Evolutionary conservation across 2,113 vertebrate genomes (phyloP).

Genomic region (Corythornis madagascariensis): DNA sequence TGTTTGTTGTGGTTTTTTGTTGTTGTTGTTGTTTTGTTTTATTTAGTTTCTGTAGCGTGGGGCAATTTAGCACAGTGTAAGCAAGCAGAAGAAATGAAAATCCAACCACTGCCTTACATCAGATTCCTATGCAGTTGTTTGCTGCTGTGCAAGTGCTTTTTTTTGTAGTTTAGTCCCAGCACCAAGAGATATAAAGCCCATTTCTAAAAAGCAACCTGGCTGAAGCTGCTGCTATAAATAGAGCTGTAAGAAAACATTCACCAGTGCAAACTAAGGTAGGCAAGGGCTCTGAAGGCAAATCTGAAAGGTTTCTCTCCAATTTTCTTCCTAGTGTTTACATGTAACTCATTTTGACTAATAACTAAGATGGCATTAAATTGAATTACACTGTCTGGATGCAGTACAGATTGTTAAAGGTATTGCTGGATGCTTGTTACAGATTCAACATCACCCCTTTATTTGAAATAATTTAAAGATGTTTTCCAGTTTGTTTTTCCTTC

Average conservation of each 20-base stretch:
- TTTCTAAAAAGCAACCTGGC: slow-evolving; percentile 36
- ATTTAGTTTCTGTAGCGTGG: neutral
- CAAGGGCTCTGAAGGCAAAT: neutral
- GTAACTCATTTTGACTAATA: neutral
- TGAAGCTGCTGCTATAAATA: slow-evolving; percentile 43
- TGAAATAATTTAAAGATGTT: neutral
- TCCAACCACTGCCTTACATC: slow-evolving; percentile 3
- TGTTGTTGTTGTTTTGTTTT: too few relatives aligned
- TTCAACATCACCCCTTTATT: neutral
- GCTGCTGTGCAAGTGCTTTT: slow-evolving; percentile 1
- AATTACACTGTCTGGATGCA: neutral
- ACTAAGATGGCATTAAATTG: neutral
- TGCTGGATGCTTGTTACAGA: neutral
- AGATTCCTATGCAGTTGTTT: neutral
- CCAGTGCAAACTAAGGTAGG: neutral
- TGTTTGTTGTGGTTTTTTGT: too few relatives aligned
- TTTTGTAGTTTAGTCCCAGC: neutral
- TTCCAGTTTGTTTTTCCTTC: neutral
- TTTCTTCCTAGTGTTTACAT: neutral
- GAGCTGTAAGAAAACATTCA: neutral
- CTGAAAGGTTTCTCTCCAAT: neutral
- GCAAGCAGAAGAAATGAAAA: neutral
- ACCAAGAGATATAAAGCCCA: neutral
- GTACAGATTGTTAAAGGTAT: neutral
- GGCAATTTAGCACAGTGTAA: neutral